These are phyloP conservation scores for Drosophila ficusphila DNA, from an alignment of 1,140 invertebrate species.

Conservation along the genomic window DNA sequence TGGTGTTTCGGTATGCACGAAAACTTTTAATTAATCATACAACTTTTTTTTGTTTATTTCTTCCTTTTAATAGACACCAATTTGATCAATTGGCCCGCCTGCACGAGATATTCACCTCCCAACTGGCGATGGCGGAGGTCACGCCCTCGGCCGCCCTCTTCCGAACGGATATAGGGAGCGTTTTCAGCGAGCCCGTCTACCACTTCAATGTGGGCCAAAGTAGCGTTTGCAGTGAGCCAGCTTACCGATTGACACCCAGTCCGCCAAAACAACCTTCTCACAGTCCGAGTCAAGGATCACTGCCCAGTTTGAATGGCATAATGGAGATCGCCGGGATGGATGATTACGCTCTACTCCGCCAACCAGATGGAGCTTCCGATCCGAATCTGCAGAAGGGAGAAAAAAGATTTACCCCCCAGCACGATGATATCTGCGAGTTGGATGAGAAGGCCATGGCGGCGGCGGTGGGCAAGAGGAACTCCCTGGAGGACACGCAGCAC, in stretches of 20 bases:
- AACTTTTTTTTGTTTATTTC: background rate
- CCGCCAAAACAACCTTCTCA: constrained; percentile 79
- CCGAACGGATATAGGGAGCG: constrained; percentile 89
- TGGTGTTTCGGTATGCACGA: background rate
- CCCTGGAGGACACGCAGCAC: constrained; percentile 88
- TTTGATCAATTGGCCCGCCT: constrained; percentile 89
- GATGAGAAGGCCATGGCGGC: constrained; percentile 86
- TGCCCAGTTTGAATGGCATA: constrained; percentile 83
- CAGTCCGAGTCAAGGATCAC: constrained; percentile 80
- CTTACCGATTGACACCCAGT: constrained; percentile 82
- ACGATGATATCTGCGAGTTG: constrained; percentile 73
- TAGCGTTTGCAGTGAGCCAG: constrained; percentile 87
- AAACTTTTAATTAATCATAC: background rate
- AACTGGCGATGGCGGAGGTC: constrained; percentile 90
- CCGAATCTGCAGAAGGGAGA: constrained; percentile 91
- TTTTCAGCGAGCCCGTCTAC: constrained; percentile 93
- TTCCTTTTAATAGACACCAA: constrained; percentile 84
- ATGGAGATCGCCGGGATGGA: constrained; percentile 87
- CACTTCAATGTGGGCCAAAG: constrained; percentile 89
- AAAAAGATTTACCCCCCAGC: constrained; percentile 79
- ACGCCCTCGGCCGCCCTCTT: constrained; percentile 86
- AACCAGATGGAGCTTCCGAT: constrained; percentile 96
- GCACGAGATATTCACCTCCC: constrained; percentile 88
- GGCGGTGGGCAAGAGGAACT: constrained; percentile 85
- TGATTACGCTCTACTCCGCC: constrained; percentile 88